phyloP scores from a whole-genome alignment of 1,140 invertebrate genomes.

The Ips nitidus region DNA sequence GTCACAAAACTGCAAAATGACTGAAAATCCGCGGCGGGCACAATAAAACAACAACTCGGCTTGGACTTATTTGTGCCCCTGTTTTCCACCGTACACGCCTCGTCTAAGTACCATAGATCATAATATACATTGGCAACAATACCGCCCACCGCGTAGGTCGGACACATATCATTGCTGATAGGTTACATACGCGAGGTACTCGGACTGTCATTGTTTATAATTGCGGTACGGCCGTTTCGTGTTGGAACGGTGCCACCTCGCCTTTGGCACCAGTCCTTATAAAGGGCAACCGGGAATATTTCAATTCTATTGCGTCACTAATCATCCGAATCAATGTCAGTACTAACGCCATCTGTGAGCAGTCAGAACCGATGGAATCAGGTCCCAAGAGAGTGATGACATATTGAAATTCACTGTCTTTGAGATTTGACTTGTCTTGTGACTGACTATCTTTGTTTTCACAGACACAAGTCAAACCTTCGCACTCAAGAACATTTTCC shows the following conservation, averaged over 20 bases:
- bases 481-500: no score
- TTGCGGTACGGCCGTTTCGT: conserved; percentile 6
- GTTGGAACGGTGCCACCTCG: conserved; percentile 9
- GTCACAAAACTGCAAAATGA: conserved; percentile 14
- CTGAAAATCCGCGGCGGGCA: conserved; percentile 2
- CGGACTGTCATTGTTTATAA: conserved; percentile 20
- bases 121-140: conserved; percentile 30
- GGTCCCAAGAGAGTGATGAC: no score
- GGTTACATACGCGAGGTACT: conserved; percentile 23
- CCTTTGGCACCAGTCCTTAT: neutral
- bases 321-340: no score
- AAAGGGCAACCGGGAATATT: neutral
- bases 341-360: no score
- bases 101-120: conserved; percentile 31
- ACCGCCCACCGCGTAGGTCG: conserved; percentile 23
- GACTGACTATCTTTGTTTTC: no score
- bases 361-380: no score
- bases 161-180: conserved; percentile 27
- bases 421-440: no score
- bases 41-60: conserved; percentile 21
- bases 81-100: conserved; percentile 34
- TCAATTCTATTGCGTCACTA: no score
- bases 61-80: conserved; percentile 32
- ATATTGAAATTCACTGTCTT: no score
- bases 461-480: no score